Base-by-base conservation (phyloP, 1,140 invertebrate genomes). In the Onthophagus taurus region DNA sequence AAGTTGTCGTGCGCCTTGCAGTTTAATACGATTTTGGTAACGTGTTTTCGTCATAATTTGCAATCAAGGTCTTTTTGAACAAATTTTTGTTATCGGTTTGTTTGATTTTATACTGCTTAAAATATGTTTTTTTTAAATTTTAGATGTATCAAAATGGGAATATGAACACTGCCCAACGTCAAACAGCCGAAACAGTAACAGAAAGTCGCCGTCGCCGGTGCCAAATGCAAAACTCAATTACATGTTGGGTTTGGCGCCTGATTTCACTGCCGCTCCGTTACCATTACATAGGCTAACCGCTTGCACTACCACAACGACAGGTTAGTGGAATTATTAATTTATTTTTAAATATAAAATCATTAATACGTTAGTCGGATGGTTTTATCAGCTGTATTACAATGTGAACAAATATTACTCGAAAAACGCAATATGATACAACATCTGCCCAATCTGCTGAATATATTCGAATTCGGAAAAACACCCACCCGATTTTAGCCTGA, bases 291-390 rank as follows among this genome's bases (percentile, higher is more conserved):
- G 66, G 45, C 65, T 61, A 48, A 55, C 57, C n/a, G 61, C 55
- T 2, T 67, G 65, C 47, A 65, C 66, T 18, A 59, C 62, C 13
- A 52, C 50, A 2, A 64, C 60, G 21, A 65, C 61, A 47, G 65
- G 65, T 67, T 57, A 48, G 60, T 37, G 7, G n/a, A 26, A 7
- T 26, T 26, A 7, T 7, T 26, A 7, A 7, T 26, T 26, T 26
- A 11, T n/a, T 4, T 31, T 31, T 31, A 12, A 12, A 14, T 31
- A 12, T 6, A 16, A 36, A 8, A 2, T 19, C 34, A 6, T 17
- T 14, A 17, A 18, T 16, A 18, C 18, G n/a, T 36, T 6, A 36
- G 14, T 4, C 11, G 14, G 12, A 36, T n/a, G 17, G 17, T 2
- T 29, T n/a, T 12, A 29, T 5, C 31, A 31, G 13, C 13, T 33